Base-by-base conservation (phyloP, 2,113 vertebrate species). In the Spermophilus dauricus region DNA sequence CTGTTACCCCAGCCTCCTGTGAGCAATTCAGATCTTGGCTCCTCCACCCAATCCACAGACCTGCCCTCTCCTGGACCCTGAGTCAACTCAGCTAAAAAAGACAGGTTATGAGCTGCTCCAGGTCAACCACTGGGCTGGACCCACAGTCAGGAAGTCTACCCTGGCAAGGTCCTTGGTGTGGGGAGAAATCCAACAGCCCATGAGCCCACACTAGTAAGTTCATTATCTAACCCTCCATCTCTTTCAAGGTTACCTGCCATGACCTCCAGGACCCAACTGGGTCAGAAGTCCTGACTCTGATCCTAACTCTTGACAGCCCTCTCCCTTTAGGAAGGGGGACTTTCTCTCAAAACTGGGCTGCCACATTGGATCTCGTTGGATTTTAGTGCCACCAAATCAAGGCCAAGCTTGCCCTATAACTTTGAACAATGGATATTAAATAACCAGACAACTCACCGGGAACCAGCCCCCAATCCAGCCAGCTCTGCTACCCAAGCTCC, bases 391-490 rank as follows among this genome's bases (percentile, higher is more conserved):
- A 61, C 10, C 51, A 67, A 92, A 81, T 9, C n/a, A 86, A 92
- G 83, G 32, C 34, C 69, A 94, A 75, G 17, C 70, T 86, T 89
- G n/a, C 48, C 42, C 37, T 61, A 3, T n/a, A 75, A 83, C 58
- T 93, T 61, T 86, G 37, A 83, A 86, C 28, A 86, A 2, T 70
- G 37, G 8, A 34, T 75, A 75, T 48, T 63, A 91, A 56, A 88
- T 42, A 77, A 70, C 1, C 63, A 96, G 26, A 53, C 18, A 39
- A 39, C 39, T 28, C 45, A 80, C 7, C 61, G 83, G 39, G 24
- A 95, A n/a, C 32, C n/a, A 95, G 39, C 73, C 84, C 88, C 72
- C n/a, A 10, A 10, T 22, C 80, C 92, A 84, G 88, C 16, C 61
- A 77, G 39, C 8, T 73, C 84, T 58, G 8, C 58, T 61, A n/a